Percentiles rank a stretch among this genome's conserved stretches.
Evolutionary conservation across 2,113 vertebrate genomes (phyloP).

Genomic region (Myiopsitta monachus): DNA sequence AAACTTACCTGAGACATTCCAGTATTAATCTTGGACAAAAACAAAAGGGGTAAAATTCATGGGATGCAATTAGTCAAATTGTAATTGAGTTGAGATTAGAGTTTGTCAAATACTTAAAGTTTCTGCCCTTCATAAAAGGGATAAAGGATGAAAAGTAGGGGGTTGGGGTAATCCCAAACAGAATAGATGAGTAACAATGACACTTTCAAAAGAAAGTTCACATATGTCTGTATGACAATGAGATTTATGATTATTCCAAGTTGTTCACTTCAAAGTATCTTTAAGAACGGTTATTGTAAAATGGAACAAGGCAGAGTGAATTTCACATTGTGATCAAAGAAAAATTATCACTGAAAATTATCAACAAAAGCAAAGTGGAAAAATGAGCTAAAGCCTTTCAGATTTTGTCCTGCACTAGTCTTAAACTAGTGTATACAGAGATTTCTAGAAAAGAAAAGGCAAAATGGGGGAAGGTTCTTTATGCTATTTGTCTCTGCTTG

Average conservation of each 20-base stretch:
- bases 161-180: neutral
- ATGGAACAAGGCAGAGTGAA: neutral
- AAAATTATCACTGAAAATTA: neutral
- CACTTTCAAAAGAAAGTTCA: conserved; percentile 43
- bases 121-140: neutral
- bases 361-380: neutral
- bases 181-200: conserved; percentile 13
- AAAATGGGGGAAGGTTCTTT: neutral
- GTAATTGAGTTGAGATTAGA: neutral
- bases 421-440: neutral
- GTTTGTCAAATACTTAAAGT: neutral
- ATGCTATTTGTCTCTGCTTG: neutral
- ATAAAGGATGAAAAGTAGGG: neutral
- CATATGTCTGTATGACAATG: conserved; percentile 37
- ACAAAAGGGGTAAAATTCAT: neutral
- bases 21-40: neutral
- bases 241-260: conserved; percentile 56
- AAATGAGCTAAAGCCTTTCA: neutral
- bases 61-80: conserved; percentile 1
- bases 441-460: neutral
- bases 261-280: conserved; percentile 61
- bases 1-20: neutral
- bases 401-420: neutral
- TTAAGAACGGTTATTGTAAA: conserved; percentile 34
- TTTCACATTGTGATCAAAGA: conserved; percentile 17